phyloP scores from a whole-genome alignment of 2,888 invertebrate genomes.

The Drosophila fungiperda region DNA sequence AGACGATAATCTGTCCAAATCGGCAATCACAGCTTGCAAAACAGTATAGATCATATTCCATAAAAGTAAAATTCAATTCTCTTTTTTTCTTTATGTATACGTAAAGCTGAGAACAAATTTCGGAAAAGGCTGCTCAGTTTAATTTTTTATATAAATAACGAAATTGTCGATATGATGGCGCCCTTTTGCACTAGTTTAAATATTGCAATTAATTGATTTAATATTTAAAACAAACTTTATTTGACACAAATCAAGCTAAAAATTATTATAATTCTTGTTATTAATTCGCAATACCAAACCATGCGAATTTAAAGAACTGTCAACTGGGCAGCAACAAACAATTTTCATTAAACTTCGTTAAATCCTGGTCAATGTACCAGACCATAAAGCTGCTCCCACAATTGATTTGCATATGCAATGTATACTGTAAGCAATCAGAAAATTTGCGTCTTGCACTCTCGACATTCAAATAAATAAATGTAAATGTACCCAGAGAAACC shows the following conservation, averaged over 20 bases:
- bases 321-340: conserved; percentile 86
- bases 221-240: not conserved
- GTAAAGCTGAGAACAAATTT: not conserved
- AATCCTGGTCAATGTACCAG: conserved; percentile 39
- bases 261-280: not conserved
- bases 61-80: not conserved
- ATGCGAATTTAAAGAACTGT: conserved; percentile 55
- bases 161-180: not conserved
- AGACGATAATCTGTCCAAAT: not conserved
- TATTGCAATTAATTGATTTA: not conserved
- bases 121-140: not conserved
- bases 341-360: conserved; percentile 57
- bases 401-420: conserved; percentile 60
- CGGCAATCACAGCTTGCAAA: not conserved
- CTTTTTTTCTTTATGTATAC: not conserved
- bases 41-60: not conserved
- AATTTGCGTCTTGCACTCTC: conserved; percentile 50
- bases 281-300: conserved; percentile 51
- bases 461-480: conserved; percentile 47
- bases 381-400: conserved; percentile 60
- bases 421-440: conserved; percentile 33
- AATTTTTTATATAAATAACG: not conserved
- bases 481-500: conserved; percentile 43
- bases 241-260: not conserved
- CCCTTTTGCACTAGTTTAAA: not conserved